phyloP scores from a whole-genome alignment of 2,113 vertebrate genomes.

The Mastomys natalensis region DNA sequence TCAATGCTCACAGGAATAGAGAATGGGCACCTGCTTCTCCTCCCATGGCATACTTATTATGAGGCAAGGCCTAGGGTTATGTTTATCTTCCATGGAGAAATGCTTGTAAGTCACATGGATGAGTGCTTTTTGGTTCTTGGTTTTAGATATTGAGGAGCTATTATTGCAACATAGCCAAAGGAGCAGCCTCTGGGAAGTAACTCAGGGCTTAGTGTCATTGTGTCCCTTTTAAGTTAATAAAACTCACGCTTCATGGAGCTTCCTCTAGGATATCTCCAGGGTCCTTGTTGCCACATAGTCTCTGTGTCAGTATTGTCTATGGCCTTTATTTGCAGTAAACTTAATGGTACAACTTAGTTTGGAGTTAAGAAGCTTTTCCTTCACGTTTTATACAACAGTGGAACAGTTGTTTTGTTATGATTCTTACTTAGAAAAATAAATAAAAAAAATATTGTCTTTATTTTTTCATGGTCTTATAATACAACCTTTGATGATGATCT shows the following conservation, averaged over 20 bases:
- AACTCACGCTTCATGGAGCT: conserved; percentile 34
- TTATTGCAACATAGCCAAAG: conserved; percentile 36
- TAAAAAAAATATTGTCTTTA: background rate
- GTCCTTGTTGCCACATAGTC: conserved; percentile 3
- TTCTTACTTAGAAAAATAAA: conserved; percentile 14
- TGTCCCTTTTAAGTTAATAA: conserved; percentile 50
- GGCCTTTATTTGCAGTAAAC: background rate
- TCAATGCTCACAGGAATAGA: background rate
- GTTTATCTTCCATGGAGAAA: conserved; percentile 52
- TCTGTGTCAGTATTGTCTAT: background rate
- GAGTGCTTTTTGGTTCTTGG: background rate
- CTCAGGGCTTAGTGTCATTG: background rate
- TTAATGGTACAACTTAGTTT: background rate
- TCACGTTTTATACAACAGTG: background rate
- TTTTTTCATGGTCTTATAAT: background rate
- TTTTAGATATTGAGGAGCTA: background rate
- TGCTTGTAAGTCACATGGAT: background rate
- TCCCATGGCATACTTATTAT: background rate
- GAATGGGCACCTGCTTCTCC: background rate
- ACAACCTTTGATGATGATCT: background rate
- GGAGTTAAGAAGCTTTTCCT: background rate
- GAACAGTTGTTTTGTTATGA: background rate
- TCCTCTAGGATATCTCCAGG: conserved; percentile 1
- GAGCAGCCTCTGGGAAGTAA: conserved; percentile 48
- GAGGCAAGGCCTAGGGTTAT: conserved; percentile 8